Evolutionary conservation across 1,140 invertebrate genomes (phyloP), one percentile per base, ranked within the genome.

Genomic region (Caenorhabditis tropicalis): DNA sequence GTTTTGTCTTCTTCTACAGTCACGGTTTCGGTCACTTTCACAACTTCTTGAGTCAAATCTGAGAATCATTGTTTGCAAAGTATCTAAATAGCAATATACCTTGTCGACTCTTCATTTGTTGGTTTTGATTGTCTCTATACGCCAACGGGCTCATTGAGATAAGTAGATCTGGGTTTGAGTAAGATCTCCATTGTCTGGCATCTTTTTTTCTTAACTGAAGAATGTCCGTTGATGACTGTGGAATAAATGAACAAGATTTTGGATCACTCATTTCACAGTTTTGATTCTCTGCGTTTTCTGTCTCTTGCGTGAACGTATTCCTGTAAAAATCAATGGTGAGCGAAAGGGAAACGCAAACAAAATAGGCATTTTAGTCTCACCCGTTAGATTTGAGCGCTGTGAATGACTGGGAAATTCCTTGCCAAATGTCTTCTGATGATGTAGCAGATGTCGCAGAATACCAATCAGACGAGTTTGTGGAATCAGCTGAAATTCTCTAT

Each of bases 401-500:
- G 21, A 43, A 74, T 43, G 65, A 74, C 19, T 74, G 33, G 1
- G 65, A 24, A 43, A n/a, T n/a, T 33, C 36, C 36, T 74, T n/a
- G 65, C 33, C 33, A 43, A 10, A 29, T 24, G 33, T 74, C 65
- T 43, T 74, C 65, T 24, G 65, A 74, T 46, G 65, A 74, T n/a
- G 65, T 74, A 10, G 65, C 65, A 9, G 65, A 74, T n/a, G 65
- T 74, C 16, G 65, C 65, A 9, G 65, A 74, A 27, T 74, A 43
- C 65, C 65, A 74, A 15, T 74, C 65, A 4, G 65, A 74, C n/a
- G 36, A 39, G 15, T 74, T 33, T 21, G 65, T 74, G 3, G 65
- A 74, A 12, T 74, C 65, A 43, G 65, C 65, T 74, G 65, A 39
- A 74, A 36, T 2, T 19, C 0, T 51, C 0, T 19, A 4, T 51